Conservation (phyloP, 2,113 vertebrate species). For the Stigmatopora nigra region DNA sequence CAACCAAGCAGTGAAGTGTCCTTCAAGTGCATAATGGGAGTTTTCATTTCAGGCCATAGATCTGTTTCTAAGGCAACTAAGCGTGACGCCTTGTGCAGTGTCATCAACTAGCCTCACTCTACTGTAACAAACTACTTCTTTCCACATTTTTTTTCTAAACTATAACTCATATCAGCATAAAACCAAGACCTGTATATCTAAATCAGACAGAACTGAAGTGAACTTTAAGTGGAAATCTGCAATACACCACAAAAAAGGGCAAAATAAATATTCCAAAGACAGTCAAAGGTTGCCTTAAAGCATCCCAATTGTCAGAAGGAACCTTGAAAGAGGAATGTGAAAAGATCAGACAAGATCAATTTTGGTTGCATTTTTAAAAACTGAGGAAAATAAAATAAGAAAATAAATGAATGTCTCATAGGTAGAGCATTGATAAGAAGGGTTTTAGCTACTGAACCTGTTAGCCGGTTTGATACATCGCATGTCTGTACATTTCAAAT, state of each 20-base stretch:
- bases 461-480: constrained; percentile 22
- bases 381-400: background rate
- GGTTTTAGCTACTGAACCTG: background rate
- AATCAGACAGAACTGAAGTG: too few relatives aligned
- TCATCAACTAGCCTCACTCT: too few relatives aligned
- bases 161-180: too few relatives aligned
- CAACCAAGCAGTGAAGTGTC: background rate
- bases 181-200: too few relatives aligned
- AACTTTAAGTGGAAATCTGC: too few relatives aligned
- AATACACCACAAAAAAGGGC: too few relatives aligned
- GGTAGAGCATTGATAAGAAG: background rate
- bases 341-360: background rate
- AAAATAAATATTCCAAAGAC: too few relatives aligned
- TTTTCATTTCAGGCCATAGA: too few relatives aligned
- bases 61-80: too few relatives aligned
- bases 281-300: background rate
- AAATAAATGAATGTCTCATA: background rate
- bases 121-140: too few relatives aligned
- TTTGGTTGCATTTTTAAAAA: background rate
- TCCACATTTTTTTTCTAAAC: too few relatives aligned
- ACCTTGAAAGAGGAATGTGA: background rate
- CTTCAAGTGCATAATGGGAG: background rate
- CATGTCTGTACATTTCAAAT: constrained; percentile 58
- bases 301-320: background rate
- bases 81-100: too few relatives aligned